Base-by-base conservation (phyloP, 1,140 invertebrate genomes). In the Tachypleus tridentatus region DNA sequence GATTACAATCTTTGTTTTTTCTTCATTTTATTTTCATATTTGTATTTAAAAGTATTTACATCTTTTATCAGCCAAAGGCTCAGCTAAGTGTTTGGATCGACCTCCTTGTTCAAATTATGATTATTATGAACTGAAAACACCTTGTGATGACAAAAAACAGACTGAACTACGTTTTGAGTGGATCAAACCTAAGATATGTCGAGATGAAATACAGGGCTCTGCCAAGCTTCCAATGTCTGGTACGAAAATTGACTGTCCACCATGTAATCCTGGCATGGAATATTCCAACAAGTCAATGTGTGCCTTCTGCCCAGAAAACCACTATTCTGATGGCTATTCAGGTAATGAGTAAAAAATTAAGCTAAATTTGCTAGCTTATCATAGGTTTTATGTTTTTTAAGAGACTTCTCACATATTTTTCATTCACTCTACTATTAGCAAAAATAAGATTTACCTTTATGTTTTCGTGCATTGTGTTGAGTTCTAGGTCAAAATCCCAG, bases 201-300 rank as follows among this genome's bases (percentile, higher is more conserved):
- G 76, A 8, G 75, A 77, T 50, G 74, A 78, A 60, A 51, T 77
- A 6, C 64, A 71, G 6, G 73, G 70, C 1, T 74, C 80, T 0
- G 77, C 74, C 4, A 63, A 72, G 3, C 71, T 83, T 0, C 81
- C 81, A 5, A 65, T 72, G 4, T 70, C 74, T 48, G 74, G 72
- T 2, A 64, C 71, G 10, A 57, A 70, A 4, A 71, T 72, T 60
- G 70, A 73, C 4, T 84, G 82, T 72, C 80, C 80, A 0, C 78
- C 80, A 3, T 84, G 83, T 71, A 83, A 82, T 70, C 78, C 81
- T 9, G 83, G 83, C 54, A 83, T 82, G 77, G 75, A 80, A 52
- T 76, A 76, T 64, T 29, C 63, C 10, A 66, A 66, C 54, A 49
- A 64, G 29, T 64, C 64, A 51, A 64, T 63, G 70, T 82, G 76